Conservation (phyloP, 1,140 invertebrate genomes). For the Pectinophora gossypiella region DNA sequence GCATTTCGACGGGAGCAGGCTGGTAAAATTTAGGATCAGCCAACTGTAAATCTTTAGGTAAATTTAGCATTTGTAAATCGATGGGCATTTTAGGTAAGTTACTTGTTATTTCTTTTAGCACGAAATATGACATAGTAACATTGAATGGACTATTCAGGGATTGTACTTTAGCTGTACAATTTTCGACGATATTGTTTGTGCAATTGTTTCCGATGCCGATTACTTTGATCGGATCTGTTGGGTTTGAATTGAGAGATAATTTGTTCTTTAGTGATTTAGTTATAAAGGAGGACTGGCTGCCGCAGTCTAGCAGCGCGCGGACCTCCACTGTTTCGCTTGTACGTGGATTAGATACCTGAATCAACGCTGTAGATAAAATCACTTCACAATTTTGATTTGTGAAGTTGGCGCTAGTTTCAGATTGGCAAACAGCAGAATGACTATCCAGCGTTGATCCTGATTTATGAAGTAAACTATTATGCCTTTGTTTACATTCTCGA, state of each 20-base stretch:
- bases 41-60: neutral
- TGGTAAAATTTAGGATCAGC: neutral
- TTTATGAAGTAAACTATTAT: conserved; percentile 8
- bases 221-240: neutral
- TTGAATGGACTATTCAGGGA: neutral
- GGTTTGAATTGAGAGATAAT: conserved; percentile 1
- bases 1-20: neutral
- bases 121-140: neutral
- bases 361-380: conserved; percentile 7
- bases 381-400: neutral
- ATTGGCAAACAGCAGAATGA: neutral
- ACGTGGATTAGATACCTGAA: neutral
- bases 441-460: neutral
- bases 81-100: neutral
- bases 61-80: neutral
- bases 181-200: neutral
- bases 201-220: conserved; percentile 5
- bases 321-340: neutral
- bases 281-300: conserved; percentile 8
- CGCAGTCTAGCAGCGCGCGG: conserved; percentile 7
- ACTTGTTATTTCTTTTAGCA: neutral
- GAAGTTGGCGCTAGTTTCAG: neutral
- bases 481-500: conserved; percentile 8
- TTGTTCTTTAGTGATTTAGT: neutral
- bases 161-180: neutral